These are phyloP conservation scores for Bursaphelenchus mucronatus DNA, from an alignment of 1,140 invertebrate species.

Conservation along the genomic window DNA sequence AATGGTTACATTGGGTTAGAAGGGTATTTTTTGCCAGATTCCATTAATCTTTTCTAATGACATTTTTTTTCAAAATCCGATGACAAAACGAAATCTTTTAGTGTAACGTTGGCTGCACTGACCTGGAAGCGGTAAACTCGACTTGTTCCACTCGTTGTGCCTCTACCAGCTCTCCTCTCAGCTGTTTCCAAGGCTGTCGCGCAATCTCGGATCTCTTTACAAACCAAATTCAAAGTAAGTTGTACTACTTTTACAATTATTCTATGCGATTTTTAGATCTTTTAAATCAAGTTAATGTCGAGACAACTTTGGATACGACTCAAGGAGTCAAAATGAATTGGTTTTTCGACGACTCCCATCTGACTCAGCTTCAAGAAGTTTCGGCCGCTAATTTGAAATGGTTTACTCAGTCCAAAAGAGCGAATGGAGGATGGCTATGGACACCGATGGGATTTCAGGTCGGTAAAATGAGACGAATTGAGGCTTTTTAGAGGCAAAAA, in stretches of 20 bases:
- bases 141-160: conserved; percentile 38
- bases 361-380: conserved; percentile 35
- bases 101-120: conserved; percentile 40
- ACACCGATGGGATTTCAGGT: conserved; percentile 19
- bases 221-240: conserved; percentile 43
- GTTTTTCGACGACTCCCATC: conserved; percentile 39
- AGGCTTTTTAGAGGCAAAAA: too few species aligned
- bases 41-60: neutral
- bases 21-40: neutral
- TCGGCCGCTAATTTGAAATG: conserved; percentile 38
- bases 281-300: conserved; percentile 41
- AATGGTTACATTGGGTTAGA: too few species aligned
- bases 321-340: conserved; percentile 39
- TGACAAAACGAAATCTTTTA: conserved; percentile 11
- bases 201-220: conserved; percentile 46
- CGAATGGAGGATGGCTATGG: conserved; percentile 39
- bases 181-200: conserved; percentile 46
- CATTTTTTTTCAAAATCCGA: conserved; percentile 12
- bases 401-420: conserved; percentile 37
- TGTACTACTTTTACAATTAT: conserved; percentile 12
- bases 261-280: conserved; percentile 24
- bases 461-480: too few species aligned
- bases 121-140: conserved; percentile 37
- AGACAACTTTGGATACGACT: conserved; percentile 28
- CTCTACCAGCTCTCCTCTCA: conserved; percentile 13